phyloP scores from a whole-genome alignment of 2,113 vertebrate species.

The Myanophis thanlyinensis region DNA sequence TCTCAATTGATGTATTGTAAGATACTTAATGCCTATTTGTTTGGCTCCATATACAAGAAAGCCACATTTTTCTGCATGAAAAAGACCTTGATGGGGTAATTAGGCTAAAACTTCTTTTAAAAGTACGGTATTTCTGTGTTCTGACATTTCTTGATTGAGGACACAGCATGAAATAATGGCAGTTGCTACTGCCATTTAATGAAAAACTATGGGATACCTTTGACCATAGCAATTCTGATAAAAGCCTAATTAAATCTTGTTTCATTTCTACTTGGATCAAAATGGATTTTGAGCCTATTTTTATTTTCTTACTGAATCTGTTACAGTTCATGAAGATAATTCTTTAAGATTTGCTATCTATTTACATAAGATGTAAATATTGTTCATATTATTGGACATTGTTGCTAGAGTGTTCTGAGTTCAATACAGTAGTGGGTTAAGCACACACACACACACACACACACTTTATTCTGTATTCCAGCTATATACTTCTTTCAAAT shows the following conservation, averaged over 20 bases:
- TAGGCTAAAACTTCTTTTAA: constrained; percentile 6
- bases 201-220: background rate
- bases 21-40: background rate
- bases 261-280: background rate
- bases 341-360: background rate
- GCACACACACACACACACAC: background rate
- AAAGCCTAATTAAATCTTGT: background rate
- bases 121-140: background rate
- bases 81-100: background rate
- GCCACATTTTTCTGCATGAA: background rate
- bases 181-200: background rate
- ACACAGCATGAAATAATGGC: background rate
- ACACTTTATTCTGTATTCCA: background rate
- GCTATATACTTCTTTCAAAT: background rate
- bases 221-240: background rate
- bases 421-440: background rate
- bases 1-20: constrained; percentile 5
- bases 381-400: background rate
- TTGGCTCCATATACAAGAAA: constrained; percentile 18
- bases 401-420: background rate
- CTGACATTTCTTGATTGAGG: background rate
- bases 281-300: background rate
- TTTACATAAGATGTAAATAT: background rate
- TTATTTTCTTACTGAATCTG: background rate
- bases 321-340: background rate